Evolutionary conservation across 2,797 vertebrate species (phyloP), one percentile per base, ranked within the genome.

Genomic region (Oreonectes daqikongensis): DNA sequence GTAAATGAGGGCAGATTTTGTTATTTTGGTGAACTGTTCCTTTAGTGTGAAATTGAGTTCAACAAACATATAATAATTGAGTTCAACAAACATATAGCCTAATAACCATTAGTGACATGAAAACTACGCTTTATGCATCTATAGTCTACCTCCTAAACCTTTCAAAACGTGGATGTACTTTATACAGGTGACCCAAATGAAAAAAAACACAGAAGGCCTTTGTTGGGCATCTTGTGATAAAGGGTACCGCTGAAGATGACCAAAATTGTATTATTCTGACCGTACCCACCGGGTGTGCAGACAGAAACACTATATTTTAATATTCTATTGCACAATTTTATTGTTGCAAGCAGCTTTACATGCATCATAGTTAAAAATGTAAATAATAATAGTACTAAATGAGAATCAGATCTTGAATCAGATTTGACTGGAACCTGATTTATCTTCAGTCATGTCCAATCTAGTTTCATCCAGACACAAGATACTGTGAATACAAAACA

Each of bases 401-500:
- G n/a, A n/a, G n/a, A n/a, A n/a, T n/a, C n/a, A n/a, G 7, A 30
- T 57, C 6, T 15, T 30, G 22, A 48, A 60, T 46, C 55, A 17
- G 32, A 6, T 8, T 40, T 48, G 24, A 24, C 50, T 24, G 40
- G 15, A n/a, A 48, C 40, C 20, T 46, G 11, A 15, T 24, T 30
- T 32, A 32, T 26, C 65, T 65, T 18, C n/a, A 26, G 15, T 15
- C 38, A 46, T 55, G 35, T 28, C 30, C n/a, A 8, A 46, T 24
- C 1, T 59, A 18, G 40, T n/a, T 35, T 48, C 17, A 24, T 46
- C 12, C 40, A 38, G 12, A 44, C 24, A 26, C 32, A 46, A 57
- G 24, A 32, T 28, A 52, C 22, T n/a, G 44, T 20, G 46, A 73
- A 65, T 32, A 55, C 72, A 17, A 57, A 75, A 57, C 26, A n/a